Evolutionary conservation across 2,797 vertebrate genomes (phyloP).

Genomic region (Eurystomus glaucurus): DNA sequence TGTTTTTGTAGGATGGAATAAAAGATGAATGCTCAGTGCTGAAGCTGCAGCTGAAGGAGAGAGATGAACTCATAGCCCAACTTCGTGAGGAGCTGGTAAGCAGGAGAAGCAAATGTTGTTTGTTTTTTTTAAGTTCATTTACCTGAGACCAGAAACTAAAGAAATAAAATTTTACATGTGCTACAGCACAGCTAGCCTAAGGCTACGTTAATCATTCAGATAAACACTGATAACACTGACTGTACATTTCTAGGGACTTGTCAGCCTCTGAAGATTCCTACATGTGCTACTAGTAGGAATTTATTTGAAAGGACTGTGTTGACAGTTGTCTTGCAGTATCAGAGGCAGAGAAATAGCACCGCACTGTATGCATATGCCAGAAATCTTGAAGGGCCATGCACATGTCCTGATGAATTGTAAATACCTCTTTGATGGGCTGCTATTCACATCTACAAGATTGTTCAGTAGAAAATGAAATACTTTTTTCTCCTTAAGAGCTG

Average conservation of each 20-base stretch:
- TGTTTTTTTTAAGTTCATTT: background rate
- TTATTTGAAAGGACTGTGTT: background rate
- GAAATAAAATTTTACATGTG: background rate
- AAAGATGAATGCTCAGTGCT: constrained; percentile 92
- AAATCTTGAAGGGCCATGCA: background rate
- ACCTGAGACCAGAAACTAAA: background rate
- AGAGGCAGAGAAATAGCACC: background rate
- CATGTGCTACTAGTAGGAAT: background rate
- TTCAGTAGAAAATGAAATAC: background rate
- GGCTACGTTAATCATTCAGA: background rate
- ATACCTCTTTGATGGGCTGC: background rate
- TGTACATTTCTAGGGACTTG: background rate
- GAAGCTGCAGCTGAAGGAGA: constrained; percentile 93
- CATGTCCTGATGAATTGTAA: background rate
- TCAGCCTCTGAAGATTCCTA: background rate
- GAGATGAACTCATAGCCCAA: constrained; percentile 92
- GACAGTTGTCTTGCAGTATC: constrained; percentile 25
- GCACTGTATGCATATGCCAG: background rate
- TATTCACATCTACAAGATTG: background rate
- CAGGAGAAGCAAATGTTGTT: background rate
- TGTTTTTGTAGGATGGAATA: constrained; percentile 88
- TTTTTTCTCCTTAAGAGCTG: background rate
- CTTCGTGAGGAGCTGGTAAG: constrained; percentile 96
- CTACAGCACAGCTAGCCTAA: background rate
- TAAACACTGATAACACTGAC: background rate